Evolutionary conservation across 1,140 invertebrate species (phyloP).

Genomic region (Yoshiicerus persimilis): DNA sequence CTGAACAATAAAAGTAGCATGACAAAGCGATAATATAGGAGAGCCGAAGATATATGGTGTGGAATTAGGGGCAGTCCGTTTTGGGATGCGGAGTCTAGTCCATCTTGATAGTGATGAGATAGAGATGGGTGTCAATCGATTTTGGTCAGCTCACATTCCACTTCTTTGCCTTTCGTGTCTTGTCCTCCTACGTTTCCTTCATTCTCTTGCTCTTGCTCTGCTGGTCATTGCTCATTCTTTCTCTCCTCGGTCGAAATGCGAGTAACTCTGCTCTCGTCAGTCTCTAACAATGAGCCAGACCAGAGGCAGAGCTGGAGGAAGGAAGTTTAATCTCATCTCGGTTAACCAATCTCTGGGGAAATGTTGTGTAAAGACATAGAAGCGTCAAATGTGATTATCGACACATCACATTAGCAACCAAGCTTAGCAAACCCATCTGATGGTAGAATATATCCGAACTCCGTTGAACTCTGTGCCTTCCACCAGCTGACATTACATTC

Average conservation of each 20-base stretch:
- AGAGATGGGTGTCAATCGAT: constrained; percentile 8
- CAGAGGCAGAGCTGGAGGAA: neutral
- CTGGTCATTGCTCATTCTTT: neutral
- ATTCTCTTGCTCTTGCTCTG: too few species aligned
- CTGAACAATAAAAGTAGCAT: neutral
- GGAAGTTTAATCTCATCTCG: neutral
- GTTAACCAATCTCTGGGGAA: constrained; percentile 20
- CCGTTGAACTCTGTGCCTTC: neutral
- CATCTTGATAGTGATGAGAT: neutral
- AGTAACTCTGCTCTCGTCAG: neutral
- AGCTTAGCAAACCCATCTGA: neutral
- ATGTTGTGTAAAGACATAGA: constrained; percentile 8
- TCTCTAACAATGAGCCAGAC: neutral
- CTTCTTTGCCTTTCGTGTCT: neutral
- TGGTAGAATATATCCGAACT: neutral
- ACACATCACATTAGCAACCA: neutral
- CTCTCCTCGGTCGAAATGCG: neutral
- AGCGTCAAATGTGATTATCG: constrained; percentile 17
- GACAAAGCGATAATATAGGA: neutral
- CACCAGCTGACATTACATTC: neutral
- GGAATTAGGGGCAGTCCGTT: neutral
- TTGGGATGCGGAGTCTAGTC: neutral
- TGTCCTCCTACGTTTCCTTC: too few species aligned
- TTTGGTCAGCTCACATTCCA: neutral
- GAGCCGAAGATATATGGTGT: neutral